Base-by-base conservation (phyloP, 2,888 invertebrate genomes). In the Tromatobia lineatoria region DNA sequence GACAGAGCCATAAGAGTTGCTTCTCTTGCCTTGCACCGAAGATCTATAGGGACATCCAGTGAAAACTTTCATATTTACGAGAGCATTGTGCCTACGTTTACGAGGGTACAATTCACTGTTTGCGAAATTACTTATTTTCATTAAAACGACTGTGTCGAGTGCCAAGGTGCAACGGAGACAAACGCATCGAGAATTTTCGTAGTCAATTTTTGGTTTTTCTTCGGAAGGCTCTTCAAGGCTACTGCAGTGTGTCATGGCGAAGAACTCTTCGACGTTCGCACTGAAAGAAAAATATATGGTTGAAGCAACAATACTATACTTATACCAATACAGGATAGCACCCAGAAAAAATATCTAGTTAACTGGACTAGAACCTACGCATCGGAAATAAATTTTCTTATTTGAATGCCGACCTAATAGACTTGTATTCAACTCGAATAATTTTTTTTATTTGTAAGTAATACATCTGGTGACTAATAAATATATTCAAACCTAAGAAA, bases 51-150 rank as follows among this genome's bases (percentile, higher is more conserved):
- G 77, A 61, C 61, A 20, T 69, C 23, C 61, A 38, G 50, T 66
- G 76, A 77, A 80, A 91, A 90, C 91, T 91, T 92, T 92, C 91
- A 91, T 92, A 92, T 92, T 92, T 92, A 92, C 89, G 89, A 90
- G 87, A 88, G 82, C 87, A 90, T 91, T 91, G 91, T 89, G 83
- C 80, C 83, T 52, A 84, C 89, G 87, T 92, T 93, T 92, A 92
- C 91, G 90, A 92, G 87, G 87, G 86, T 85, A 91, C 88, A 92
- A 91, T 92, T 90, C 90, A 78, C 86, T 91, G 91, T 91, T 92
- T 91, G 89, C 87, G 88, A 92, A 87, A 92, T 91, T 91, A 91
- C 91, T 92, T 91, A 93, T 91, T 91, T 91, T 91, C 90, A 91
- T 93, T 91, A 91, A 92, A 92, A 91, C 90, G 90, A 77, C 67